Evolutionary conservation across 2,888 invertebrate genomes (phyloP).

Genomic region (Leptinotarsa haldemani): DNA sequence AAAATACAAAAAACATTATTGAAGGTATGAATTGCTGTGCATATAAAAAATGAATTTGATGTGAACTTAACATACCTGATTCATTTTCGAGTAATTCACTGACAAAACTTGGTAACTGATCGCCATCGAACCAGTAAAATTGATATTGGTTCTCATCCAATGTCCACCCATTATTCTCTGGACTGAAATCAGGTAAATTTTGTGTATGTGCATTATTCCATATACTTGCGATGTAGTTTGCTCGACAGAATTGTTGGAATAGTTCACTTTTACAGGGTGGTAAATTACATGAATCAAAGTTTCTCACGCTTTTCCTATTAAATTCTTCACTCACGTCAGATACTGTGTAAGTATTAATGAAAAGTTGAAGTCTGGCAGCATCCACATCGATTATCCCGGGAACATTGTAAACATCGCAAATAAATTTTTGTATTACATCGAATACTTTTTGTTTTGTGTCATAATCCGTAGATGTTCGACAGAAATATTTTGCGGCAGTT

Average conservation of each 20-base stretch:
- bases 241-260: too few relatives aligned
- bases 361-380: constrained; percentile 42
- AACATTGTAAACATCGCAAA: constrained; percentile 46
- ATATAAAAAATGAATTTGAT: constrained; percentile 16
- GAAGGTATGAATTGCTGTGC: constrained; percentile 9
- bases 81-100: constrained; percentile 9
- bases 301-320: constrained; percentile 23
- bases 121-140: constrained; percentile 8
- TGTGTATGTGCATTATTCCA: too few relatives aligned
- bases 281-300: too few relatives aligned
- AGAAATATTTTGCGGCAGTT: too few relatives aligned
- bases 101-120: constrained; percentile 1
- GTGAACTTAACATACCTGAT: constrained; percentile 20
- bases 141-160: constrained; percentile 37
- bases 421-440: constrained; percentile 30
- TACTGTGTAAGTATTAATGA: constrained; percentile 45
- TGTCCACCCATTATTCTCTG: too few relatives aligned
- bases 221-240: too few relatives aligned
- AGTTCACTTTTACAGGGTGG: too few relatives aligned
- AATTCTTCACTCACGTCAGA: constrained; percentile 38
- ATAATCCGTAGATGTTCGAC: too few relatives aligned
- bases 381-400: constrained; percentile 52
- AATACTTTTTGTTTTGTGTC: constrained; percentile 30
- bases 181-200: too few relatives aligned
- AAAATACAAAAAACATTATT: constrained; percentile 30